Conservation (phyloP, 2,113 vertebrate genomes). For the Lepus europaeus region DNA sequence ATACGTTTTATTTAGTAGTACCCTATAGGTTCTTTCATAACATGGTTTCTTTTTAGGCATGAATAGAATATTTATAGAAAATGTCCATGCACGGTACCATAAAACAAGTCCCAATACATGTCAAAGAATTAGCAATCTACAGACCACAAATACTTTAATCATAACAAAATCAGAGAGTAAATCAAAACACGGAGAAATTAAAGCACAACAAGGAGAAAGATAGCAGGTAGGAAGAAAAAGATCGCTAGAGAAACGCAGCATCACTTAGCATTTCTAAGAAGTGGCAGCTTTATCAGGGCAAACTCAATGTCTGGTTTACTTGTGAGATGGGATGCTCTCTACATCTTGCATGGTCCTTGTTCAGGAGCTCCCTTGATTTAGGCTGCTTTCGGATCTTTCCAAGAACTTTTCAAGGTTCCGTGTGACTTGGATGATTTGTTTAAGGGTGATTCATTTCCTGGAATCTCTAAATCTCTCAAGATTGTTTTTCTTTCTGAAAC, state of each 20-base stretch:
- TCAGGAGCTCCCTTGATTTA: neutral
- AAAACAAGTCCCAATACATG: conserved; percentile 34
- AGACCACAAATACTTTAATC: neutral
- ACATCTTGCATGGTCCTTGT: neutral
- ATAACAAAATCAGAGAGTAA: neutral
- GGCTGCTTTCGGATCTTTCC: neutral
- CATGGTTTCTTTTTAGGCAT: neutral
- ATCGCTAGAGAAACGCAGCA: neutral
- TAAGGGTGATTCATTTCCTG: neutral
- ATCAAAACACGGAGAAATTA: neutral
- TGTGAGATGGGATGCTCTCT: neutral
- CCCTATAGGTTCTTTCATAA: neutral
- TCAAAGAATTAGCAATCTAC: conserved; percentile 1
- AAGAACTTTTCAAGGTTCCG: neutral
- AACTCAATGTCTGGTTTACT: neutral
- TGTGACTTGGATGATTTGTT: neutral
- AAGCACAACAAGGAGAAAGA: neutral
- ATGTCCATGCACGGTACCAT: neutral
- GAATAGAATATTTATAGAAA: neutral
- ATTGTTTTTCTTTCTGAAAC: conserved; percentile 8
- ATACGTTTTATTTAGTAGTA: neutral
- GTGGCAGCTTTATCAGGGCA: no score
- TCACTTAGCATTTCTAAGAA: neutral
- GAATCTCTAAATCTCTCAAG: neutral
- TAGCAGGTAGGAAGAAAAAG: neutral